Evolutionary conservation across 2,797 vertebrate genomes (phyloP), one percentile per base, ranked within the genome.

Genomic region (Gadopsis bispinosus): DNA sequence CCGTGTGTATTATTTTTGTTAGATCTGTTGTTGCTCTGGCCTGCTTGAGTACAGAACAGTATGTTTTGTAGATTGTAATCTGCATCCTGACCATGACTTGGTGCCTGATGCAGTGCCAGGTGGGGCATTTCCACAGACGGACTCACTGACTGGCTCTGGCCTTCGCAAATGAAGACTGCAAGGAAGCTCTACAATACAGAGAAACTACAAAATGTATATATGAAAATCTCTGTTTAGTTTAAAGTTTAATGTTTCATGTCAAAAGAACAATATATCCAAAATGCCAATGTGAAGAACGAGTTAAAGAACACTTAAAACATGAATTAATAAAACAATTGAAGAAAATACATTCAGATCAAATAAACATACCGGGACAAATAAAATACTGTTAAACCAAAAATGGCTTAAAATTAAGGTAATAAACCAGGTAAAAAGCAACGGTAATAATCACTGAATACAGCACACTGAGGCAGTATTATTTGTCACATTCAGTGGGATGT

Each of bases 51-150:
- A 33, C 19, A 75, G 54, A 26, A 29, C 65, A 79, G 13, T 12
- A 22, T 68, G 67, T 69, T 35, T 66, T 65, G 55, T 19, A 5
- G 33, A 64, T 63, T 81, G 47, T 68, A 68, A 74, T 81, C 73
- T 65, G 47, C 37, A 20, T 51, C n/a, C 26, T 78, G 77, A 81
- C 78, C 68, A 78, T 75, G 41, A 29, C 26, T 33, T 0, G 0
- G 68, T 26, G 13, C 20, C 43, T 68, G 53, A 41, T 17, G 10
- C 19, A 31, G 29, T 43, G 39, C 66, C 77, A 73, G 81, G 22
- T 81, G 84, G 66, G 62, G 78, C 37, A 26, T 72, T 59, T 86
- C 69, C 80, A 86, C 77, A 80, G 22, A 63, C 37, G 4, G 61
- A 48, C 50, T 56, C 20, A 39, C 0, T 39, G 45, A 45, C 53